These are phyloP conservation scores for Hesperia comma DNA, from an alignment of 2,888 invertebrate genomes.

Conservation along the genomic window DNA sequence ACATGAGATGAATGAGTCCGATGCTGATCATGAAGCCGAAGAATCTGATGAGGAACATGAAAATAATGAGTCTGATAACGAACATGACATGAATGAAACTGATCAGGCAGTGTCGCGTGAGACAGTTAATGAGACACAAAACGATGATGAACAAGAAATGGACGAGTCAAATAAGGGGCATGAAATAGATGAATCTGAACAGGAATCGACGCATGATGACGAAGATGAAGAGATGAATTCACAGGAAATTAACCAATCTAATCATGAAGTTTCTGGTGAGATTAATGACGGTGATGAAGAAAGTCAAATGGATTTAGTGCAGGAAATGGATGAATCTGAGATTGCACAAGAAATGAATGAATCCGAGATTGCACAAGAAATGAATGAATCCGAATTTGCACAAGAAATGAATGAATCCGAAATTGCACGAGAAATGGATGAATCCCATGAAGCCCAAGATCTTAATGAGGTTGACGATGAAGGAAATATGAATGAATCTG, in stretches of 20 bases:
- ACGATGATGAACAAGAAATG: not conserved
- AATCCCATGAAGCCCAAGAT: conserved; percentile 13
- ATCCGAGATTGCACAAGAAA: not conserved
- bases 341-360: conserved; percentile 7
- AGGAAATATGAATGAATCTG: not conserved
- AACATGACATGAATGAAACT: conserved; percentile 11
- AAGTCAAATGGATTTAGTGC: too few relatives aligned
- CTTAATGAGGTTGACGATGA: not conserved
- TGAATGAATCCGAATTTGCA: not conserved
- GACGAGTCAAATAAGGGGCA: too few relatives aligned
- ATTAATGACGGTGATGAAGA: not conserved
- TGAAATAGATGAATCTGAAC: conserved; percentile 16
- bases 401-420: too few relatives aligned
- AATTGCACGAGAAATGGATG: not conserved
- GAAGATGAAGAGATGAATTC: not conserved
- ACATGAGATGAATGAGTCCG: conserved; percentile 33
- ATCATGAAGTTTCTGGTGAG: not conserved
- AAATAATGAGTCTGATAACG: not conserved
- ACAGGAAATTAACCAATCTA: conserved; percentile 10
- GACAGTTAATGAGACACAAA: not conserved
- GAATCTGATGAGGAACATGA: not conserved
- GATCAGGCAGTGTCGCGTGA: conserved; percentile 1
- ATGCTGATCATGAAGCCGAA: conserved; percentile 31
- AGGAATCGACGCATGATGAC: not conserved
- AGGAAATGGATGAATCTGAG: not conserved